A percentile compares a stretch with the other conserved stretches of the same genome.
These are phyloP conservation scores for Druceiella hillmani DNA, from an alignment of 2,888 invertebrate species.

Conservation along the genomic window DNA sequence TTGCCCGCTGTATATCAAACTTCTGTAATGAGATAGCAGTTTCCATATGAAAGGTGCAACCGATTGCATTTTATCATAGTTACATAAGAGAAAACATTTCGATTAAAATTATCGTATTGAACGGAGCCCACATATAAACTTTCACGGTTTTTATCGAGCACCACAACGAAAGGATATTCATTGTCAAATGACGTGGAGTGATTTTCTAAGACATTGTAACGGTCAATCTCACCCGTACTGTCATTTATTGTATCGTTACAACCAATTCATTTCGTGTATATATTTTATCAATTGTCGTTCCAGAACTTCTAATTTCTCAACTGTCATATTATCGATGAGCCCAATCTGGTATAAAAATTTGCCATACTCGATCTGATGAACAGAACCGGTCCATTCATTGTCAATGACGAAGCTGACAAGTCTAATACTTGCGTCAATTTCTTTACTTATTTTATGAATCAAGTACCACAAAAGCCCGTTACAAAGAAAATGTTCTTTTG, in stretches of 20 bases:
- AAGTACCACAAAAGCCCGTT: conserved; percentile 71
- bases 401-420: conserved; percentile 69
- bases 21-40: conserved; percentile 60
- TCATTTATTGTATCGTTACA: conserved; percentile 60
- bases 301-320: conserved; percentile 30
- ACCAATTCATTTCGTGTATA: conserved; percentile 60
- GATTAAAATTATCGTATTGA: conserved; percentile 58
- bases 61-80: conserved; percentile 76
- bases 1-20: conserved; percentile 86
- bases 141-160: too few species aligned
- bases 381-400: conserved; percentile 75
- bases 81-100: conserved; percentile 67
- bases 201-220: conserved; percentile 56
- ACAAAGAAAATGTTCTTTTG: conserved; percentile 75
- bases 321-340: conserved; percentile 60
- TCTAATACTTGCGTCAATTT: conserved; percentile 55
- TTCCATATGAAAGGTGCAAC: conserved; percentile 68
- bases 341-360: conserved; percentile 78
- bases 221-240: conserved; percentile 62
- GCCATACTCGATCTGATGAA: conserved; percentile 70
- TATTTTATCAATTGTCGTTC: too few species aligned
- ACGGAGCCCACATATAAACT: conserved; percentile 82
- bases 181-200: conserved; percentile 69
- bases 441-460: conserved; percentile 60
- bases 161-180: conserved; percentile 57